Evolutionary conservation across 2,888 invertebrate genomes (phyloP).

Genomic region (Ormyrus pomaceus): DNA sequence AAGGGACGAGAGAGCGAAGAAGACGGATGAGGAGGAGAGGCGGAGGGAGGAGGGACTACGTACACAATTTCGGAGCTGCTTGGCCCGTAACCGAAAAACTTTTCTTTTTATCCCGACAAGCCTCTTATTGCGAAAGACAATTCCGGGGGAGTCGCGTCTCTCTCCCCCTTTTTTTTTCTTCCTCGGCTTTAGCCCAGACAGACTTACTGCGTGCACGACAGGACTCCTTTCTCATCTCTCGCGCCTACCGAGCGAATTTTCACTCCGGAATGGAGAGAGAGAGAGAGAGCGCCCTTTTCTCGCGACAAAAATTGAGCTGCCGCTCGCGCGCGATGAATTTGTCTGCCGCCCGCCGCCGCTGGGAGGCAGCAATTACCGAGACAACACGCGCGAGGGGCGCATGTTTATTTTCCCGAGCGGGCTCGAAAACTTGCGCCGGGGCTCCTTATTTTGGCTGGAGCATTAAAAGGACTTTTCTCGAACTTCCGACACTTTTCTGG

Average conservation of each 20-base stretch:
- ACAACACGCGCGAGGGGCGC: background rate
- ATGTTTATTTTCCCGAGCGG: background rate
- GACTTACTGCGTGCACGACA: too few species aligned
- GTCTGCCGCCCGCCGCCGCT: background rate
- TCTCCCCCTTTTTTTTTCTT: background rate
- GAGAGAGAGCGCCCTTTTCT: background rate
- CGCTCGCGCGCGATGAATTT: conserved; percentile 23
- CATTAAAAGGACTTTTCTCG: too few species aligned
- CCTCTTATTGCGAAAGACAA: conserved; percentile 72
- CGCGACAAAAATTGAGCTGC: conserved; percentile 35
- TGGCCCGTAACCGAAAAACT: conserved; percentile 67
- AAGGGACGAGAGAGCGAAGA: background rate
- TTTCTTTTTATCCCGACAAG: conserved; percentile 71
- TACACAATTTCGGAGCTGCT: conserved; percentile 66
- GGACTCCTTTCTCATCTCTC: conserved; percentile 46
- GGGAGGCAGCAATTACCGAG: conserved; percentile 3
- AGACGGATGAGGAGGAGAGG: background rate
- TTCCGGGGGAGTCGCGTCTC: conserved; percentile 61
- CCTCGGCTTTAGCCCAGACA: too few species aligned
- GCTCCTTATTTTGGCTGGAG: too few species aligned
- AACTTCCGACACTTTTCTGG: background rate
- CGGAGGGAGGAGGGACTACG: conserved; percentile 60
- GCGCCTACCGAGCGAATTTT: conserved; percentile 42
- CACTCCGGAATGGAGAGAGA: conserved; percentile 18
- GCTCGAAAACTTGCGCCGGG: background rate